Conservation (phyloP, 1,140 invertebrate species). For the Teleopsis dalmanni region DNA sequence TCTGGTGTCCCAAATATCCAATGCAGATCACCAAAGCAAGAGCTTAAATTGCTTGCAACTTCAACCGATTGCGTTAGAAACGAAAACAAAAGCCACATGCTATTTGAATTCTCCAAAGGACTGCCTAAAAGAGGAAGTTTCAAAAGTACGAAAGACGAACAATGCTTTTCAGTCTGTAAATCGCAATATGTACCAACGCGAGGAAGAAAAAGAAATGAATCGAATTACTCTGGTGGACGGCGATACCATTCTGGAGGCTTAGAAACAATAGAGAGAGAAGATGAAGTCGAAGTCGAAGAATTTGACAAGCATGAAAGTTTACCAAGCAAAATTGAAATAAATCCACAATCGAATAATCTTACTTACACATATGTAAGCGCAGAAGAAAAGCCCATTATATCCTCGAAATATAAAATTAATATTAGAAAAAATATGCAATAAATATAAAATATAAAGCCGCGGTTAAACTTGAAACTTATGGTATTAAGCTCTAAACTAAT, state of each 20-base stretch:
- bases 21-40: slow-evolving; percentile 10
- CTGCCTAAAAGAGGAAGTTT: background rate
- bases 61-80: slow-evolving; percentile 7
- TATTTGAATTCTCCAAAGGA: background rate
- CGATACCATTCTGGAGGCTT: slow-evolving; percentile 42
- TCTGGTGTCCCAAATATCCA: slow-evolving; percentile 48
- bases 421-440: no score
- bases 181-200: background rate
- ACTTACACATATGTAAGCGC: slow-evolving; percentile 31
- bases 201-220: slow-evolving; percentile 1
- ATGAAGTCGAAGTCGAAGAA: background rate
- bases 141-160: background rate
- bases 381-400: slow-evolving; percentile 36
- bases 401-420: no score
- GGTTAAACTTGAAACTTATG: no score
- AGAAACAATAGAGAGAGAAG: slow-evolving; percentile 22
- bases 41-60: slow-evolving; percentile 4
- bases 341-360: background rate
- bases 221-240: slow-evolving; percentile 35
- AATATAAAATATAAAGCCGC: no score
- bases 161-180: background rate
- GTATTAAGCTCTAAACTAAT: no score
- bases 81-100: background rate
- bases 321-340: background rate
- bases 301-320: background rate